Evolutionary conservation across 2,113 vertebrate species (phyloP), one percentile per base, ranked within the genome.

Genomic region (Pluvianellus socialis): DNA sequence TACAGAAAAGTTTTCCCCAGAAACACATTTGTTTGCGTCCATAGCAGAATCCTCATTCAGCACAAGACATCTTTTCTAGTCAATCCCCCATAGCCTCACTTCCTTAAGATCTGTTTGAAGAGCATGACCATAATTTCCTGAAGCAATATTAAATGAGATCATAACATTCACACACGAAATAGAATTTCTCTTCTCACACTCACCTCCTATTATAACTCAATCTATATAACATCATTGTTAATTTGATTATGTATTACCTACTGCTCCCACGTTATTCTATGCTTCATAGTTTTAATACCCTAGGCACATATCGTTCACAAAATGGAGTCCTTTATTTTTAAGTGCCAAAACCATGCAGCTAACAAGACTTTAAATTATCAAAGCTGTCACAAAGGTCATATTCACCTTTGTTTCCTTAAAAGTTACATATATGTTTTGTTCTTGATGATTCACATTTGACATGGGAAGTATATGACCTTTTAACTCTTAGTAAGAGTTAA

Each of bases 401-500:
- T 65, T 85, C 72, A 53, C 61, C 50, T 94, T 74, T 61, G 14
- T 74, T 81, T 56, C 76, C 35, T 75, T 93, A 70, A 14, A 50
- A 77, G 53, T 71, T 92, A 68, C 22, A 20, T 11, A 6, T 6
- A n/a, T 66, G 44, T 94, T 92, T 84, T 93, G 14, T 55, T 88
- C 52, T 73, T 52, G 45, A 70, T 94, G 13, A 65, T 88, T 97
- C 81, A 58, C 61, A 84, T 77, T 81, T 93, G 80, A 85, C 86
- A 62, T 33, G 68, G 42, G 32, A 87, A 90, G 44, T 65, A 32
- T 4, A 59, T 47, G 66, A 92, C 52, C 21, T 95, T 94, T 82
- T 59, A 92, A 59, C 80, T 88, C 80, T 58, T 92, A 90, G 38
- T 79, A 89, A 90, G 81, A 95, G 80, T 88, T 96, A 80, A 79